Evolutionary conservation across 2,888 invertebrate species (phyloP).

Genomic region (Drosophila emarginata): DNA sequence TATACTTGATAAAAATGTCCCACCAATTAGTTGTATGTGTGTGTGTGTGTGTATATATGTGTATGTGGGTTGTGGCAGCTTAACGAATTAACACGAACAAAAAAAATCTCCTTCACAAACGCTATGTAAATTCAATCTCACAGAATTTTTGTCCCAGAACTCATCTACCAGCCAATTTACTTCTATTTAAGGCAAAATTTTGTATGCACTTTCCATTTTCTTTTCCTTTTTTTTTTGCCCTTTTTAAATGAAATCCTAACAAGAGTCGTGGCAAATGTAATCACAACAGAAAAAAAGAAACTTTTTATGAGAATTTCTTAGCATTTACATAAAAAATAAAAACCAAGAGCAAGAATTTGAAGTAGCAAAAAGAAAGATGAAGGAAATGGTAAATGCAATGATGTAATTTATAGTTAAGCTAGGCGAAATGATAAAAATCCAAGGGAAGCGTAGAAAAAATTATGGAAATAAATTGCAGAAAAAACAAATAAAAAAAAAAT

Average conservation of each 20-base stretch:
- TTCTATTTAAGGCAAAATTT: conserved; percentile 14
- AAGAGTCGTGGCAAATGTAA: conserved; percentile 51
- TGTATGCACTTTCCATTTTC: conserved; percentile 37
- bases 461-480: neutral
- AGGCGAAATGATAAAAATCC: neutral
- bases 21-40: conserved; percentile 43
- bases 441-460: neutral
- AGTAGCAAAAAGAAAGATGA: conserved; percentile 1
- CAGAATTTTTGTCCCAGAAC: neutral
- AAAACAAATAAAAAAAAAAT: neutral
- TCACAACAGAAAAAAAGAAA: conserved; percentile 38
- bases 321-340: conserved; percentile 59
- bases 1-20: conserved; percentile 37
- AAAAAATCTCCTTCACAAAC: neutral
- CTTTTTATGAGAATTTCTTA: conserved; percentile 45
- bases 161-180: conserved; percentile 22
- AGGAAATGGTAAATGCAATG: conserved; percentile 37
- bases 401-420: conserved; percentile 28
- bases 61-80: neutral
- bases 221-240: neutral
- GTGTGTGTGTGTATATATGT: conserved; percentile 9
- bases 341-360: neutral
- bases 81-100: conserved; percentile 37
- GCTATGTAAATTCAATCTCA: conserved; percentile 5
- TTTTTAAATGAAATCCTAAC: conserved; percentile 28